Conservation (phyloP, 2,797 vertebrate genomes). For the Alcedo atthis region DNA sequence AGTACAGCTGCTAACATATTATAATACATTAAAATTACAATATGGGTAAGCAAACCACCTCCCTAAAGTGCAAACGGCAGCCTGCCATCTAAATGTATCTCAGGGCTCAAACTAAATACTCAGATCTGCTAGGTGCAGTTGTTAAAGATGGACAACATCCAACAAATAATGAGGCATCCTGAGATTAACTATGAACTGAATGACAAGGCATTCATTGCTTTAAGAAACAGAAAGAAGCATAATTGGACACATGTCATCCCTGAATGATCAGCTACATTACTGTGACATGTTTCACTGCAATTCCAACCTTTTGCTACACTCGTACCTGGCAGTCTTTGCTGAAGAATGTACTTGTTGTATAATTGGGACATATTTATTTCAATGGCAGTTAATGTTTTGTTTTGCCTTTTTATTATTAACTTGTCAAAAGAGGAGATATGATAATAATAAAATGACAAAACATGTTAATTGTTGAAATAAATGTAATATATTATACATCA, state of each 20-base stretch:
- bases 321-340: not conserved
- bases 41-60: not conserved
- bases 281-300: not conserved
- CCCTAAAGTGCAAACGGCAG: not conserved
- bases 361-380: conserved; percentile 28
- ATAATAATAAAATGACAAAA: conserved; percentile 54
- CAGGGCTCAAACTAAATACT: not conserved
- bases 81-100: not conserved
- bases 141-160: not conserved
- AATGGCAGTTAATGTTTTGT: conserved; percentile 51
- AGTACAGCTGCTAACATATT: not conserved
- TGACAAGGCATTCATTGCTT: not conserved
- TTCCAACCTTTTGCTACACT: not conserved
- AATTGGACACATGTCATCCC: not conserved
- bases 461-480: conserved; percentile 30
- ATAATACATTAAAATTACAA: not conserved
- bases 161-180: not conserved
- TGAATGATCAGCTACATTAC: not conserved
- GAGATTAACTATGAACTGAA: not conserved
- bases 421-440: conserved; percentile 53
- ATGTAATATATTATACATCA: not conserved
- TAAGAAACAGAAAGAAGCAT: not conserved
- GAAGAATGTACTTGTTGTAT: conserved; percentile 22
- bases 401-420: conserved; percentile 68
- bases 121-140: not conserved